A percentile compares a stretch with the other conserved stretches of the same genome.
These are phyloP conservation scores for Arrhamphus sclerolepis DNA, from an alignment of 2,797 vertebrate genomes.

Conservation along the genomic window DNA sequence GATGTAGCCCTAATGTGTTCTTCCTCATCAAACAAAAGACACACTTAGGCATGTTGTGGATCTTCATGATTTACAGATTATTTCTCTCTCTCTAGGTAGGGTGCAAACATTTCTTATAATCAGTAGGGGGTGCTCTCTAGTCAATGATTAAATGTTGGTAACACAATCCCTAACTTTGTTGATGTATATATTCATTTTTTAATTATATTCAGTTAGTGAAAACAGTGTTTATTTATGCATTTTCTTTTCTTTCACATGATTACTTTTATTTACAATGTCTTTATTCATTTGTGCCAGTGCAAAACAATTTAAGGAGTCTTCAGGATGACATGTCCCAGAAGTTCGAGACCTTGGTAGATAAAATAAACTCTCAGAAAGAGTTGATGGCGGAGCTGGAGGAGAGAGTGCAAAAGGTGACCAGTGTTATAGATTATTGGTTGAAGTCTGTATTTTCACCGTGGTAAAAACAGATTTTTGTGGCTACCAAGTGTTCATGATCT, in stretches of 20 bases:
- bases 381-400: constrained; percentile 65
- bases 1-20: background rate
- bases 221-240: too few species aligned
- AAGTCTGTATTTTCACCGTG: background rate
- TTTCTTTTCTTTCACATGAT: background rate
- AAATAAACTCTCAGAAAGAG: constrained; percentile 65
- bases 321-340: constrained; percentile 67
- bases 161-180: background rate
- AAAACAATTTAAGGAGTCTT: constrained; percentile 64
- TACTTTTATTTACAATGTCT: constrained; percentile 2
- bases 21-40: too few species aligned
- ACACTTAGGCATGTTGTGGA: background rate
- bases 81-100: background rate
- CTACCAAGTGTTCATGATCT: constrained; percentile 2
- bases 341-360: constrained; percentile 65
- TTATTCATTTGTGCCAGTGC: constrained; percentile 60
- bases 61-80: background rate
- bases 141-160: background rate
- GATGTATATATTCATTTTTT: background rate
- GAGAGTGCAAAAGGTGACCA: constrained; percentile 73
- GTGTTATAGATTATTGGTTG: background rate
- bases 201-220: background rate
- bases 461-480: background rate
- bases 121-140: constrained; percentile 64
- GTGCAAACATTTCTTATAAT: constrained; percentile 1